Conservation (phyloP, 2,888 invertebrate species). For the Torymus aiolomorphi region DNA sequence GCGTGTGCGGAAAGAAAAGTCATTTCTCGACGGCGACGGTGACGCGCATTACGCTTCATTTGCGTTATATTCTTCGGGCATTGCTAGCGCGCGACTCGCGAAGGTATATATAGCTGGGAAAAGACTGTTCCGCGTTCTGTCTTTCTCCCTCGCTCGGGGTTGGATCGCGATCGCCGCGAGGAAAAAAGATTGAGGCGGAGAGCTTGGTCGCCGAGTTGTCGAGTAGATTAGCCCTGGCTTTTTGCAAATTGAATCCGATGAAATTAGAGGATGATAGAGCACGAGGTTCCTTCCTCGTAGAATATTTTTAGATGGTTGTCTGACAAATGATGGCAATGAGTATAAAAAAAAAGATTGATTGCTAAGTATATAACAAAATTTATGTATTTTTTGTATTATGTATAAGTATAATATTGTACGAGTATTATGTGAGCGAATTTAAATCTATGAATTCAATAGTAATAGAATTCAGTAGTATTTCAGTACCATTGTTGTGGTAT, state of each 20-base stretch:
- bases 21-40: constrained; percentile 35
- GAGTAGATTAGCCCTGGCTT: background rate
- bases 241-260: background rate
- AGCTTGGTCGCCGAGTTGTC: background rate
- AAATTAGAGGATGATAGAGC: background rate
- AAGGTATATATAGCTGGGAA: no score
- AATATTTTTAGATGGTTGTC: background rate
- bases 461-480: no score
- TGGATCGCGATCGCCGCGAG: background rate
- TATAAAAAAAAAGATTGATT: no score
- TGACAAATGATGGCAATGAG: background rate
- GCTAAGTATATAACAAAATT: no score
- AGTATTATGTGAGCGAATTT: no score
- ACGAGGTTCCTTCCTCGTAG: background rate
- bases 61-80: constrained; percentile 34
- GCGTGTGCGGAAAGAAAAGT: constrained; percentile 40
- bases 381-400: no score
- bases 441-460: no score
- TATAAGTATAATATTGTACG: no score
- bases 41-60: constrained; percentile 51
- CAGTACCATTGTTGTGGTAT: no score
- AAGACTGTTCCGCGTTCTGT: no score
- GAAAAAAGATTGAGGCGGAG: background rate
- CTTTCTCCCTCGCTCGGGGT: no score
- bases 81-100: background rate